Percentiles rank a stretch among this genome's conserved stretches.
Conservation (phyloP, 2,797 vertebrate genomes). For the Ctenopoma multispine region DNA sequence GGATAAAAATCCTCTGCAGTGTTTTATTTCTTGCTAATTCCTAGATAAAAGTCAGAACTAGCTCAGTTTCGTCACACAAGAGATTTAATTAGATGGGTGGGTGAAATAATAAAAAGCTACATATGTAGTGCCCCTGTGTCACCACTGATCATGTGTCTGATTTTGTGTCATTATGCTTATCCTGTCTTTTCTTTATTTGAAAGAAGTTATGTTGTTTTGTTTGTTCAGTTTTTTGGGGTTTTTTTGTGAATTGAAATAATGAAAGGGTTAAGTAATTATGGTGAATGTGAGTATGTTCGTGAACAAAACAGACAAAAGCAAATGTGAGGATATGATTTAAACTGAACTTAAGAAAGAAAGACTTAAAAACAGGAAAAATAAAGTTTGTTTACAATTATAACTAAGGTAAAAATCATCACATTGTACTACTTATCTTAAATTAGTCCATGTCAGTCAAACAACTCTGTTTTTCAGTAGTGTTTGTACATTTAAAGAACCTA, state of each 20-base stretch:
- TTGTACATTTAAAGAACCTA: no score
- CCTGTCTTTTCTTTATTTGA: no score
- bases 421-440: not conserved
- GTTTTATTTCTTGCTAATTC: not conserved
- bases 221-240: no score
- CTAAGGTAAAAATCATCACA: not conserved
- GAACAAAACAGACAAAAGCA: not conserved
- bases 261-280: no score
- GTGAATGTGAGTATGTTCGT: no score
- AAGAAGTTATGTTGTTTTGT: no score
- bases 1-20: no score
- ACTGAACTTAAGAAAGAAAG: not conserved
- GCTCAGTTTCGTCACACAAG: no score
- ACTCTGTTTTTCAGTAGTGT: no score
- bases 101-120: conserved; percentile 28
- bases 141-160: conserved; percentile 10
- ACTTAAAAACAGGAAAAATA: not conserved
- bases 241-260: no score
- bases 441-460: not conserved
- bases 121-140: conserved; percentile 1
- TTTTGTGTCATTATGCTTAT: no score
- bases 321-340: not conserved
- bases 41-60: not conserved
- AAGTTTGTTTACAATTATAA: conserved; percentile 3
- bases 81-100: not conserved